phyloP scores from a whole-genome alignment of 2,797 vertebrate genomes.

The Rhabdophis nuchalis region DNA sequence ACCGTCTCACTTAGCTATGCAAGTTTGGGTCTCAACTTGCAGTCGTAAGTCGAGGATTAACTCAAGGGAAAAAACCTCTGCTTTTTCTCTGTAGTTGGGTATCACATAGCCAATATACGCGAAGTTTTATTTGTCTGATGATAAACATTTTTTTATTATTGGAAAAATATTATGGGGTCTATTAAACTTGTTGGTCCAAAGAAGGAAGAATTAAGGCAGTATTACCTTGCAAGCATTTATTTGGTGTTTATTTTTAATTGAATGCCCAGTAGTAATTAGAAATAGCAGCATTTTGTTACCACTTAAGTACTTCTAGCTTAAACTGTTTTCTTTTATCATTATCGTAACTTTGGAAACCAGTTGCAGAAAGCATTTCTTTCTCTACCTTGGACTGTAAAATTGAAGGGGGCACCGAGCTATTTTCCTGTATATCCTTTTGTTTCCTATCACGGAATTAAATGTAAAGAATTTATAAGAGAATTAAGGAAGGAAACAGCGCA shows the following conservation, averaged over 20 bases:
- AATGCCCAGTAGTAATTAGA: conserved; percentile 36
- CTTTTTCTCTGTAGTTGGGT: background rate
- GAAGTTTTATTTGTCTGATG: conserved; percentile 7
- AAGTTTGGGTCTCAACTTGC: too few relatives aligned
- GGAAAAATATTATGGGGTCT: conserved; percentile 17
- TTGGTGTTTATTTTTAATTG: conserved; percentile 37
- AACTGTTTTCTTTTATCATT: conserved; percentile 38
- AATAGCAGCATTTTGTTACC: conserved; percentile 36
- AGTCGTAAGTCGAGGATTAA: too few relatives aligned
- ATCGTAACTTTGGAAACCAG: conserved; percentile 34
- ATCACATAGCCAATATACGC: background rate
- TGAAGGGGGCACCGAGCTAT: background rate
- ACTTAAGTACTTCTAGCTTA: conserved; percentile 40
- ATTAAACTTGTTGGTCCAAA: conserved; percentile 26
- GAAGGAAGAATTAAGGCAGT: conserved; percentile 26
- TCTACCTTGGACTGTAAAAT: conserved; percentile 32
- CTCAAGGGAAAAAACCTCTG: too few relatives aligned
- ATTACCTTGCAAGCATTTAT: conserved; percentile 37
- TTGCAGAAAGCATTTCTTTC: conserved; percentile 36
- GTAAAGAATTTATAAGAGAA: conserved; percentile 18
- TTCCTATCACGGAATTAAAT: conserved; percentile 6
- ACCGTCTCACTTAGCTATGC: too few relatives aligned
- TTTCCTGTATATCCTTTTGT: conserved; percentile 20
- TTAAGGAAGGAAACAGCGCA: background rate
- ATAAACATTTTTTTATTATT: background rate